Evolutionary conservation across 2,113 vertebrate genomes (phyloP).

Genomic region (Pongo abelii): DNA sequence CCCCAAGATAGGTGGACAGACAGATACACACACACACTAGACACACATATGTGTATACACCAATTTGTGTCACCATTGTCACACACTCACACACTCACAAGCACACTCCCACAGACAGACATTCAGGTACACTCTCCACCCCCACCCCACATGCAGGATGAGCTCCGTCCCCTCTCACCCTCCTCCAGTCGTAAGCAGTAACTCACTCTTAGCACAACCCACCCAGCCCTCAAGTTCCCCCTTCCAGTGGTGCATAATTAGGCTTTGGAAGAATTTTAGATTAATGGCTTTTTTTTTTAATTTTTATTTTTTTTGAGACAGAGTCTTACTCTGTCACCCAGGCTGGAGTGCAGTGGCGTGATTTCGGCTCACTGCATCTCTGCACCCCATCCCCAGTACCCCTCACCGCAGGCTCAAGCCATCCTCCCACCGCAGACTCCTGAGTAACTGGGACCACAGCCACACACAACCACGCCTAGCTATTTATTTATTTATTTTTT

Average conservation of each 20-base stretch:
- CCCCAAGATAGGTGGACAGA: neutral
- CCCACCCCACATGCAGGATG: neutral
- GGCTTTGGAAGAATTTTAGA: neutral
- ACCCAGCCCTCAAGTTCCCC: neutral
- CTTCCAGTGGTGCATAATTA: neutral
- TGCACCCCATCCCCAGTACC: too few relatives aligned
- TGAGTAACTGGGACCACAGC: too few relatives aligned
- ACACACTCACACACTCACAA: neutral
- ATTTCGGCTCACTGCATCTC: too few relatives aligned
- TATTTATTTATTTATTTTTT: too few relatives aligned
- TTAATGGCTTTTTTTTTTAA: neutral
- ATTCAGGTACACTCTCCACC: neutral
- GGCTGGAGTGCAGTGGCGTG: too few relatives aligned
- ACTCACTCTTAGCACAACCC: neutral
- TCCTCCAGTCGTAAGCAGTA: accelerated
- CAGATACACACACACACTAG: neutral
- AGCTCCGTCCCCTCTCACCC: neutral
- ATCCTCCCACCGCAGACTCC: too few relatives aligned
- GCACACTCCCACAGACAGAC: neutral
- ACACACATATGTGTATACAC: accelerated
- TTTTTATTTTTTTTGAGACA: too few relatives aligned
- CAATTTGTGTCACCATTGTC: too few relatives aligned
- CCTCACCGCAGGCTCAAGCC: accelerated
- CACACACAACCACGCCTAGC: too few relatives aligned
- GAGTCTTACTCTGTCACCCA: too few relatives aligned